Evolutionary conservation across 2,797 vertebrate species (phyloP), one percentile per base, ranked within the genome.

Genomic region (Enteromius paludinosus): DNA sequence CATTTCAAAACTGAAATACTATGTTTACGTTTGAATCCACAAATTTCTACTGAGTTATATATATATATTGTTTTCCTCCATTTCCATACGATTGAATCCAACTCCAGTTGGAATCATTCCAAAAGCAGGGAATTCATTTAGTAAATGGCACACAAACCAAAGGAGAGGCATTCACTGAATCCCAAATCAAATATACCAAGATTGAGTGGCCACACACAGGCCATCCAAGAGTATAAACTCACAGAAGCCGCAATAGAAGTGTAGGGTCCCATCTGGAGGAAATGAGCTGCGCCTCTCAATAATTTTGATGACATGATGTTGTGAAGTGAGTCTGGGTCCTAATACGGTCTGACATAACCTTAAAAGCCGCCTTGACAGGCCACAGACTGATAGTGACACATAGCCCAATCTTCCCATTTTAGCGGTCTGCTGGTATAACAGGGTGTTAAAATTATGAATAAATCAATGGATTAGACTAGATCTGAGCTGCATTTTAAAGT

Each of bases 111-210:
- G 20, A 20, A 23, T 73, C 20, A 15, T 23, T 38, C 30, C 52
- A 15, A 74, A n/a, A 41, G 52, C 33, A 38, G 72, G 33, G 38
- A 54, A 74, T 59, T 59, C 0, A 59, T 74, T 59, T 59, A 74
- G 52, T 17, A 74, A 59, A 74, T 59, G 33, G n/a, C 33, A 74
- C 33, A 59, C 33, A 59, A 74, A 41, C 33, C n/a, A 56, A 59
- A 17, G 17, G 33, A 59, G 33, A 41, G 33, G 7, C 72, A 59
- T 25, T 41, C 33, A 10, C 6, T 74, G 14, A 74, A 56, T 56
- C 52, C 52, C 52, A 74, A 74, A 74, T 59, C 52, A 76, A 45
- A 75, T 75, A 61, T 43, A 61, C n/a, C 35, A 62, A 76, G 56
- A 61, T 30, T 30, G 38, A 62, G 54, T 18, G 23, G 25, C 54